Evolutionary conservation across 2,797 vertebrate species (phyloP).

Genomic region (Falco columbarius): DNA sequence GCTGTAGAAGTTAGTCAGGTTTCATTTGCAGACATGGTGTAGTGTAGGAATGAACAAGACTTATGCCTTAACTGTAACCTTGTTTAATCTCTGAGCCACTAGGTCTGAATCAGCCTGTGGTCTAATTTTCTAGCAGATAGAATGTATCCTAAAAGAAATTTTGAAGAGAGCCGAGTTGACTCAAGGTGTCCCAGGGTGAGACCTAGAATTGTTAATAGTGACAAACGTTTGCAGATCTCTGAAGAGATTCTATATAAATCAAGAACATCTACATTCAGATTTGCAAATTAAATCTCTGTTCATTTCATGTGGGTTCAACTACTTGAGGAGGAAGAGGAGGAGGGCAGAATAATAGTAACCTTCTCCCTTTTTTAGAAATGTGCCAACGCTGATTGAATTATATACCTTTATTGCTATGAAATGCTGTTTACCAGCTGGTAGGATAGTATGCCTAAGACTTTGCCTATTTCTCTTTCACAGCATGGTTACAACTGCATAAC

Average conservation of each 20-base stretch:
- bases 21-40: neutral
- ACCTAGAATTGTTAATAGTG: neutral
- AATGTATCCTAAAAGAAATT: neutral
- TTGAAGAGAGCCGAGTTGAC: neutral
- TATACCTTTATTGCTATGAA: slow-evolving; percentile 35
- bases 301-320: neutral
- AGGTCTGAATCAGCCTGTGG: neutral
- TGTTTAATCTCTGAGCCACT: neutral
- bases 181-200: neutral
- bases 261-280: neutral
- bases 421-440: slow-evolving; percentile 51
- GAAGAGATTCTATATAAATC: neutral
- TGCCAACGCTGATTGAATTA: slow-evolving; percentile 7
- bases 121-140: neutral
- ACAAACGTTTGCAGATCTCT: neutral
- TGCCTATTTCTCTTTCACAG: slow-evolving; percentile 35
- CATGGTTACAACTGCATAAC: slow-evolving; percentile 65
- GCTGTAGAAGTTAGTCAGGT: neutral
- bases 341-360: neutral
- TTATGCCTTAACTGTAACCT: neutral
- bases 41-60: neutral
- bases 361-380: neutral
- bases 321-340: neutral
- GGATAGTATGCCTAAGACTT: neutral
- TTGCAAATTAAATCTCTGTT: neutral